Base-by-base conservation (phyloP, 2,797 vertebrate species). In the Spinus pinus region DNA sequence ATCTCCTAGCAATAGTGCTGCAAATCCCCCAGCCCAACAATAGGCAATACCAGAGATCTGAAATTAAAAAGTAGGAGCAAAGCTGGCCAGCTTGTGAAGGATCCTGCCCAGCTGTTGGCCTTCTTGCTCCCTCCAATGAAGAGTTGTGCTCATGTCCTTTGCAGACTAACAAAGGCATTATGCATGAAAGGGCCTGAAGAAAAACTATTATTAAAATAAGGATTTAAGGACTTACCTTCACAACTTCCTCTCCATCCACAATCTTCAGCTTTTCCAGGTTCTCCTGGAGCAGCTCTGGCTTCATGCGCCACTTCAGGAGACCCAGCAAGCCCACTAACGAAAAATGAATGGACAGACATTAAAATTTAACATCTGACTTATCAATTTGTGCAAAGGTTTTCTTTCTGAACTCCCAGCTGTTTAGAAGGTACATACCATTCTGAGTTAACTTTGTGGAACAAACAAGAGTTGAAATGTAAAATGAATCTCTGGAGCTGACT, bases 371-470 rank as follows among this genome's bases (percentile, higher is more conserved):
- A 13, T 5, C 14, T 15, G 12, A 54, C 9, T 54, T 41, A 65
- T 23, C 67, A 61, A 14, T 37, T 42, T 46, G 5, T 39, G 30
- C 19, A 53, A 50, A 41, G 2, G 2, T 7, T 22, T 49, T 35
- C 53, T 66, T 61, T 57, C 50, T 31, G 16, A 47, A 22, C 18
- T 53, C 35, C 35, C 10, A 33, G 9, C 28, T 50, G 12, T 41
- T 80, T 18, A 25, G 44, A 12, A 65, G 27, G 61, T 31, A 85
- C 74, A 12, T 98, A 99, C 99, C 99, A 5, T 99, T 99, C 97
- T 99, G 99, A 41, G 99, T 99, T 95, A 99, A 97, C 94, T 99
- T 99, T 33, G 99, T 99, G 84, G 99, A 99, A 94, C 99, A 99
- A 94, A 99, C 99, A 51, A 99, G 98, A 11, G 98, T 99, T 57